These are phyloP conservation scores for Terebella lapidaria DNA, from an alignment of 2,888 invertebrate species.

Conservation along the genomic window DNA sequence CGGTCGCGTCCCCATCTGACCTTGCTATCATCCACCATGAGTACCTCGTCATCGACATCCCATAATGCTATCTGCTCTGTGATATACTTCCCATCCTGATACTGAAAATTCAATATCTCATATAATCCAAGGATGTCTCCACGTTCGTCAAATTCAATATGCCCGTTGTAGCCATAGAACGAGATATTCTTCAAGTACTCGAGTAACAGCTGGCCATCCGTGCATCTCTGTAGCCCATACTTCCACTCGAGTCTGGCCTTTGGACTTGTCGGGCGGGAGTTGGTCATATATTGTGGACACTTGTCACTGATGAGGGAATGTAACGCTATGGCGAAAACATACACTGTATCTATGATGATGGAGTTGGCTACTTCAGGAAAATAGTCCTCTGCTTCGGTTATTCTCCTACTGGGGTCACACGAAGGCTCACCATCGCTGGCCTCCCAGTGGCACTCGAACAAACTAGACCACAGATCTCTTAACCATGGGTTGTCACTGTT, in stretches of 20 bases:
- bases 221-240: conserved; percentile 21
- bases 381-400: conserved; percentile 14
- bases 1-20: conserved; percentile 15
- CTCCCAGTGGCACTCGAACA: conserved; percentile 30
- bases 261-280: conserved; percentile 25
- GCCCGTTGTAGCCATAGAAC: conserved; percentile 29
- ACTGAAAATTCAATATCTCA: conserved; percentile 33
- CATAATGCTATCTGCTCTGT: conserved; percentile 29
- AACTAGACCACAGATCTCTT: conserved; percentile 32
- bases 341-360: conserved; percentile 31
- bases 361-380: conserved; percentile 13
- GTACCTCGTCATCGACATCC: conserved; percentile 28
- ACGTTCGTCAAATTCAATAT: conserved; percentile 34
- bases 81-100: conserved; percentile 10
- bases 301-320: conserved; percentile 24
- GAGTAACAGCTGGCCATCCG: conserved; percentile 26
- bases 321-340: conserved; percentile 31
- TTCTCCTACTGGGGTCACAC: not conserved
- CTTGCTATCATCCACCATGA: conserved; percentile 23
- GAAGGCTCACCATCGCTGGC: not conserved
- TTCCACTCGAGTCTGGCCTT: conserved; percentile 13
- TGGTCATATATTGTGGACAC: conserved; percentile 18
- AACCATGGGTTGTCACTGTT: conserved; percentile 35
- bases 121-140: conserved; percentile 37
- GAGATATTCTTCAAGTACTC: conserved; percentile 23